phyloP scores from a whole-genome alignment of 2,113 vertebrate species.

The Aleadryas rufinucha region DNA sequence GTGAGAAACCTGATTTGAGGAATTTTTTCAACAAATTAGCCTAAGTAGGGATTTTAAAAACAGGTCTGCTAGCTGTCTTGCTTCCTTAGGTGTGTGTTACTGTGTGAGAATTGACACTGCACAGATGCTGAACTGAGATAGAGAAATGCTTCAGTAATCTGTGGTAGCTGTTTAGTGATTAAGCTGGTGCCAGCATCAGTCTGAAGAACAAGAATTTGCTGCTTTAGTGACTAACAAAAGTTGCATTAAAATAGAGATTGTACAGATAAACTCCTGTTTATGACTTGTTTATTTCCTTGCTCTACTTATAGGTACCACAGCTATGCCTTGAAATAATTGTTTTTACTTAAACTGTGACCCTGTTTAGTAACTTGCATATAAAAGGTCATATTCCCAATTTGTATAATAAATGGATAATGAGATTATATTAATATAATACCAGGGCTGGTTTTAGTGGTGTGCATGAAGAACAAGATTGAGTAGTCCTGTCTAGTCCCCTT shows the following conservation, averaged over 20 bases:
- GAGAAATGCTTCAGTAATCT: neutral
- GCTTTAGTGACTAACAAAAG: neutral
- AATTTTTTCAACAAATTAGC: neutral
- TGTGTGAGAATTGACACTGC: neutral
- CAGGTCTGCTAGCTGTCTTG: neutral
- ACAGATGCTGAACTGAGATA: neutral
- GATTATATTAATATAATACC: neutral
- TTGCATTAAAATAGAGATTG: neutral
- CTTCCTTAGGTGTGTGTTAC: neutral
- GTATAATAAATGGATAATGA: neutral
- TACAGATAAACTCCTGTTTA: neutral
- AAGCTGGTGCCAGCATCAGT: neutral
- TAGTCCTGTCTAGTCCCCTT: neutral
- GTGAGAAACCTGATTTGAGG: neutral
- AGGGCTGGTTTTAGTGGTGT: neutral
- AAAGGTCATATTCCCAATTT: neutral
- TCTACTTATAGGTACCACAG: neutral
- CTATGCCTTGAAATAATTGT: neutral
- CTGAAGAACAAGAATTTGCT: neutral
- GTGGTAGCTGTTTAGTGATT: neutral
- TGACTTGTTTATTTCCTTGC: neutral
- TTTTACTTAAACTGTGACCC: neutral
- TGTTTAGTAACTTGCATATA: neutral
- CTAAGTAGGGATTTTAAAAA: neutral
- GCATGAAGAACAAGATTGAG: neutral